Evolutionary conservation across 2,797 vertebrate genomes (phyloP).

Genomic region (Tragelaphus oryx): DNA sequence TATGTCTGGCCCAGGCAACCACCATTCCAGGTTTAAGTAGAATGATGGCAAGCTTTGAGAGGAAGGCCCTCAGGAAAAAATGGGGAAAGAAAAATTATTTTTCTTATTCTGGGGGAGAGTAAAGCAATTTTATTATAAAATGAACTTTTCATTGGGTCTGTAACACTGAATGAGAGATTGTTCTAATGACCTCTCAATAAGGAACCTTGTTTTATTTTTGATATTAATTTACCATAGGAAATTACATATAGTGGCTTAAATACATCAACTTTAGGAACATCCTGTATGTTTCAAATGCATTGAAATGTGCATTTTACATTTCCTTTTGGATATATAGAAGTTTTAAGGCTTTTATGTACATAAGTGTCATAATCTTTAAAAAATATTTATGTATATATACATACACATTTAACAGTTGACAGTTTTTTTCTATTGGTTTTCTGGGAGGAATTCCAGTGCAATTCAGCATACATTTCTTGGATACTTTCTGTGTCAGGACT

Average conservation of each 20-base stretch:
- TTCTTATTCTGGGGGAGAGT: background rate
- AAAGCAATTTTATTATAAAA: background rate
- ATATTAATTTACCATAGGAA: slow-evolving; percentile 3
- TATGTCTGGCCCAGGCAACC: background rate
- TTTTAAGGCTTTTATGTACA: slow-evolving; percentile 14
- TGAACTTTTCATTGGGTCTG: background rate
- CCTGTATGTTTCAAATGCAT: background rate
- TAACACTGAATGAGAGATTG: background rate
- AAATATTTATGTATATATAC: background rate
- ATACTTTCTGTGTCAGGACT: background rate
- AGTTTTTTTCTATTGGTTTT: background rate
- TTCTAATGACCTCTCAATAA: slow-evolving; percentile 2
- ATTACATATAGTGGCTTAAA: background rate
- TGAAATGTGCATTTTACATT: slow-evolving; percentile 15
- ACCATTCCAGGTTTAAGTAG: background rate
- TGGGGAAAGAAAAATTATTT: background rate
- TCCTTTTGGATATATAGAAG: background rate
- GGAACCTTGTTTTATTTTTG: slow-evolving; percentile 9
- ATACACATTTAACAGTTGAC: background rate
- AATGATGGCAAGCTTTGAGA: background rate
- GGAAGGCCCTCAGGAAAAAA: background rate
- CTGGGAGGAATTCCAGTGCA: background rate
- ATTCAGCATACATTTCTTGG: slow-evolving; percentile 1
- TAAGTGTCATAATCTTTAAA: slow-evolving; percentile 14
- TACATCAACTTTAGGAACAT: background rate